phyloP scores from a whole-genome alignment of 2,888 invertebrate genomes.

The Diarsia brunnea region DNA sequence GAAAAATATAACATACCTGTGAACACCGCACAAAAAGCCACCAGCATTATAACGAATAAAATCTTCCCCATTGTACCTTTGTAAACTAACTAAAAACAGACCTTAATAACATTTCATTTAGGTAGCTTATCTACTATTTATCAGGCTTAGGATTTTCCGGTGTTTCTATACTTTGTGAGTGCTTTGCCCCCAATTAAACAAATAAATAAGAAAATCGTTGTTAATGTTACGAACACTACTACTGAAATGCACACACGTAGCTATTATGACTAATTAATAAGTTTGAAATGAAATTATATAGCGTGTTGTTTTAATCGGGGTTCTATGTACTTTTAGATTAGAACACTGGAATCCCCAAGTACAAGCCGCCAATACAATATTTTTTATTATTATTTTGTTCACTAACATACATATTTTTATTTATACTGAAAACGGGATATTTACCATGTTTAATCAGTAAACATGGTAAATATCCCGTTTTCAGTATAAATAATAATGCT shows the following conservation, averaged over 20 bases:
- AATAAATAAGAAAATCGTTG: not conserved
- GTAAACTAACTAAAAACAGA: not conserved
- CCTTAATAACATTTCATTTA: not conserved
- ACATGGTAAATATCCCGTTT: no score
- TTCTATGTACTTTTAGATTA: not conserved
- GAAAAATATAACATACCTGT: constrained; percentile 11
- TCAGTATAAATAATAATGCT: no score
- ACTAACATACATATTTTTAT: no score
- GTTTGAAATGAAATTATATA: constrained; percentile 15
- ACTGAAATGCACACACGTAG: not conserved
- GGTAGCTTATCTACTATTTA: not conserved
- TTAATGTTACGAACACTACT: not conserved
- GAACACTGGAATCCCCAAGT: not conserved
- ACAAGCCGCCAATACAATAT: no score
- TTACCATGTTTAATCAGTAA: no score
- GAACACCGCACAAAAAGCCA: constrained; percentile 14
- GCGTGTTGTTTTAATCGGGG: constrained; percentile 6
- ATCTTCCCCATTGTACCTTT: constrained; percentile 17
- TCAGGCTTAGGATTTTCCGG: not conserved
- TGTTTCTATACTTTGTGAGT: not conserved
- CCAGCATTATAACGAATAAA: not conserved
- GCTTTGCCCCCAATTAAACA: not conserved
- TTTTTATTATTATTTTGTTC: no score
- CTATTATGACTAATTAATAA: constrained; percentile 17
- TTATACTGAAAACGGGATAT: no score